A percentile compares a stretch with the other conserved stretches of the same genome.
Conservation (phyloP, 2,888 invertebrate species). For the Thera obeliscata region DNA sequence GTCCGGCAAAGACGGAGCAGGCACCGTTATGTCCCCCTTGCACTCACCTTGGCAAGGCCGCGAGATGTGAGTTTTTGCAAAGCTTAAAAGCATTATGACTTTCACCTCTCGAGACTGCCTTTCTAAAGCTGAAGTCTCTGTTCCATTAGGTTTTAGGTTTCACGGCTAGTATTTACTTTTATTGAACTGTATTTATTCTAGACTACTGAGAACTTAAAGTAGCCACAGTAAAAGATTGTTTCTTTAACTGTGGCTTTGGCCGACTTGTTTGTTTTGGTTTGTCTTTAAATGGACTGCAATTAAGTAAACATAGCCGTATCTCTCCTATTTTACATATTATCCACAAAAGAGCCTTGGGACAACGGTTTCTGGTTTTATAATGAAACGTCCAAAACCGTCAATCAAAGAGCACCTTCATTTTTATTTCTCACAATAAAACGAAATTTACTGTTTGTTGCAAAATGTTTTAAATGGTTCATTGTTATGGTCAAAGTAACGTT, state of each 20-base stretch:
- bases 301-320: not conserved
- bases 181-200: conserved; percentile 34
- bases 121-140: conserved; percentile 75
- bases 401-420: conserved; percentile 24
- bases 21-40: conserved; percentile 82
- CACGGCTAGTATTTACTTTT: conserved; percentile 31
- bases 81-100: conserved; percentile 77
- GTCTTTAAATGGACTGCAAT: not conserved
- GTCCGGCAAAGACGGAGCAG: conserved; percentile 57
- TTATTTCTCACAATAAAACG: conserved; percentile 36
- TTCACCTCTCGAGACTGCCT: conserved; percentile 80
- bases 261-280: conserved; percentile 4
- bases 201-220: conserved; percentile 27
- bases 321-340: not conserved
- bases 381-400: conserved; percentile 11
- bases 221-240: conserved; percentile 2
- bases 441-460: conserved; percentile 34
- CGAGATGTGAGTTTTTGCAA: conserved; percentile 82
- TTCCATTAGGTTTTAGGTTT: conserved; percentile 45
- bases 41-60: conserved; percentile 84
- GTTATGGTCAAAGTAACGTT: conserved; percentile 27
- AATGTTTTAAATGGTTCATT: conserved; percentile 29
- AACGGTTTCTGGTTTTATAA: not conserved
- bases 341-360: not conserved
- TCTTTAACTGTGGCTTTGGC: conserved; percentile 6